Base-by-base conservation (phyloP, 64 coral and sea anemone genomes). In the Montipora sp. region DNA sequence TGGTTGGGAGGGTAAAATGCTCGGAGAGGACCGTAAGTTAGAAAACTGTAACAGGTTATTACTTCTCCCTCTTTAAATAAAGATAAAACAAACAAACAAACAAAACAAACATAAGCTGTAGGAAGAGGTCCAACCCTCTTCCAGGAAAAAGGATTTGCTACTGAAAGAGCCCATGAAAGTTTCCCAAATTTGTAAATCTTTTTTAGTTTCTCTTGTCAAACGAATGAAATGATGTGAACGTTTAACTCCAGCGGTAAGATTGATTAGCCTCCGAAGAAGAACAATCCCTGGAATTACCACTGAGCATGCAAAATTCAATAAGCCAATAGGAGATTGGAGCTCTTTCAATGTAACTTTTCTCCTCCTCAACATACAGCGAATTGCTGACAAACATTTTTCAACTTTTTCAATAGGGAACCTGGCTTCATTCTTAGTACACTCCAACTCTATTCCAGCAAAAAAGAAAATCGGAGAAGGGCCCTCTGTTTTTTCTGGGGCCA, bases 121-220 rank as follows among this genome's bases (percentile, higher is more conserved):
- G 7, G 88, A 90, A 16, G 59, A 63, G 20, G 72, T 8, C 76
- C 75, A 90, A 8, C 45, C 20, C 0, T 90, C 88, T 16, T 90
- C 43, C 1, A 90, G 65, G 75, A 79, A 90, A 67, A 90, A 68
- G 2, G 88, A 81, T 46, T 36, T 81, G 5, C 79, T 48, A 57
- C 22, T 81, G 50, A 81, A 81, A 9, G 18, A 60, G 8, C n/a
- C 8, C 5, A 81, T 24, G 23, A 81, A 55, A 2, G 4, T 12
- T 81, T 55, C 57, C 79, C 79, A 81, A 21, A 57, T 24, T 22
- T 22, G 79, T 5, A 81, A 27, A 81, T 81, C 49, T 47, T 22
- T 58, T 81, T 81, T 81, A 7, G 79, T 58, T 81, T 58, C 59
- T 5, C 3, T 24, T 27, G 59, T 65, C 7, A 84, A 18, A 13